Base-by-base conservation (phyloP, 1,140 invertebrate species). In the Neotoxoptera formosana region DNA sequence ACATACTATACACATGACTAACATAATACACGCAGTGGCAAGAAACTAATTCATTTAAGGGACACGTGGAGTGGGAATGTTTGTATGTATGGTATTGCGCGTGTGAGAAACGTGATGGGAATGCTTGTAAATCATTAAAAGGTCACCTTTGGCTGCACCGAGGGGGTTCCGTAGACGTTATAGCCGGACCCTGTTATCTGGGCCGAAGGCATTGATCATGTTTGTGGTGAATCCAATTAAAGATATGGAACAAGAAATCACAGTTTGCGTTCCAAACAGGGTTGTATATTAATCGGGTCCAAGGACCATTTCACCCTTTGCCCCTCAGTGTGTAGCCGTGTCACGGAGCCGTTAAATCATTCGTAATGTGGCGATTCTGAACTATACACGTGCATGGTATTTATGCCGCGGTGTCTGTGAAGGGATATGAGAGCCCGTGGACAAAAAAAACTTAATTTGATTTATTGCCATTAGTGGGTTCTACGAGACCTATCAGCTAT, bases 111-210 rank as follows among this genome's bases (percentile, higher is more conserved):
- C 91, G 91, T 93, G 91, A 93, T 93, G 91, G 91, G 91, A 93
- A 93, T 93, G 91, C 91, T 93, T 93, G 91, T 93, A 93, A 93
- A 93, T 93, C 91, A 93, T 93, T 93, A 93, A 93, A 93, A 93
- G 91, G 91, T 93, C 81, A 93, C 91, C 91, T 93, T 84, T 86
- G 76, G 36, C n/a, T 92, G n/a, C 91, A 51, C 91, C 91, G 7
- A 92, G 91, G 91, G 91, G 91, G 76, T 92, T 83, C 84, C 21
- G 90, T 89, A 89, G 51, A 89, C 51, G 88, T 89, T 89, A 89
- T 89, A 30, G 76, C 91, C 23, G 91, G 91, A 92, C 91, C 91
- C 91, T 53, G 91, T 93, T 93, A 93, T 93, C 91, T 93, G 91
- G 90, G 48, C 91, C 23, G 81, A 51, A 84, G 34, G 91, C 91